phyloP scores from a whole-genome alignment of 2,888 invertebrate species.

The Macaria liturata region DNA sequence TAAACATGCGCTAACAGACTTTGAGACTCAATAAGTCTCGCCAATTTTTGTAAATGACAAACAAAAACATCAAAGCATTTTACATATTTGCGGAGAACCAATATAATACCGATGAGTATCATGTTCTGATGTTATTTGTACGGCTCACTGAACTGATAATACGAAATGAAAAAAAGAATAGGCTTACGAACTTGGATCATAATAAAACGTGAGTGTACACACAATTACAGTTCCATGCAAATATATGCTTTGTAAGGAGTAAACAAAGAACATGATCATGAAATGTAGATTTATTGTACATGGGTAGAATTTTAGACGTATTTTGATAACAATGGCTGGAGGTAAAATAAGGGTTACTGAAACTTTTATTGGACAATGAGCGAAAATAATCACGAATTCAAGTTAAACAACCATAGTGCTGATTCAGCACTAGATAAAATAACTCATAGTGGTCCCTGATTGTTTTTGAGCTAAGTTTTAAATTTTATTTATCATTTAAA shows the following conservation, averaged over 20 bases:
- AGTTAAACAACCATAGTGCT: no score
- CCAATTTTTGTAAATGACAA: slow-evolving; percentile 45
- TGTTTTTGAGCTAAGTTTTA: no score
- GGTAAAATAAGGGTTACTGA: no score
- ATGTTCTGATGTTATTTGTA: slow-evolving; percentile 32
- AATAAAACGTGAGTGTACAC: slow-evolving; percentile 31
- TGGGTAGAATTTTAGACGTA: no score
- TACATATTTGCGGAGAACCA: slow-evolving; percentile 47
- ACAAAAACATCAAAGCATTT: slow-evolving; percentile 48
- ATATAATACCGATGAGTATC: slow-evolving; percentile 48
- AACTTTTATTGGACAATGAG: no score
- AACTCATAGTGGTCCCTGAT: no score
- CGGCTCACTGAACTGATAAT: slow-evolving; percentile 33
- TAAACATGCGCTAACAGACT: not conserved
- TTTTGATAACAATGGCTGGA: no score
- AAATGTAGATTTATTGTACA: no score
- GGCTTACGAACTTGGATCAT: slow-evolving; percentile 27
- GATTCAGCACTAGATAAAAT: no score
- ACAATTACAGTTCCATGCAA: slow-evolving; percentile 29
- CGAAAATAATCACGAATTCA: no score
- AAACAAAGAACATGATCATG: slow-evolving; percentile 2
- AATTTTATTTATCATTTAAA: no score
- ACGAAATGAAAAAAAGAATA: slow-evolving; percentile 47
- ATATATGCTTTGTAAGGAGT: slow-evolving; percentile 22
- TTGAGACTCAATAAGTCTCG: slow-evolving; percentile 3